A percentile compares a stretch with the other conserved stretches of the same genome.
phyloP scores from a whole-genome alignment of 1,140 invertebrate genomes.

The Pseudobourletiella spinata region DNA sequence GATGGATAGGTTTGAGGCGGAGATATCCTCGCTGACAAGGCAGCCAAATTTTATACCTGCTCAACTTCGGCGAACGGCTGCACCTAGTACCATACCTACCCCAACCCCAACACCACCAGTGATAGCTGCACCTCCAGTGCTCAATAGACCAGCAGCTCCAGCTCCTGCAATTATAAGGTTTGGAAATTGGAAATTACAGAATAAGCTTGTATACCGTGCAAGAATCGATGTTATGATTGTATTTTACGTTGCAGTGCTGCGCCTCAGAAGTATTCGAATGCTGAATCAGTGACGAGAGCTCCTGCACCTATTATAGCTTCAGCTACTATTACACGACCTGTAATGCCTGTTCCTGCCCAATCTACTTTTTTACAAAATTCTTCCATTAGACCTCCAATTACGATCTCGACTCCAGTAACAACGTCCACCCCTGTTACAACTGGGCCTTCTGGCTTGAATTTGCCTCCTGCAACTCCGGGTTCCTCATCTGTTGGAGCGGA shows the following conservation, averaged over 20 bases:
- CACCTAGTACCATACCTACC: neutral
- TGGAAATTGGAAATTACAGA: neutral
- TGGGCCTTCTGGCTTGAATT: too few relatives aligned
- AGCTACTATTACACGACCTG: neutral
- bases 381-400: too few relatives aligned
- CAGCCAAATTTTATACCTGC: conserved; percentile 28
- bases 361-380: neutral
- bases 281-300: neutral
- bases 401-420: too few relatives aligned
- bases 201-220: too few relatives aligned
- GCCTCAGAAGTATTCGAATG: conserved; percentile 23
- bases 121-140: neutral
- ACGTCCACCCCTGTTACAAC: too few relatives aligned
- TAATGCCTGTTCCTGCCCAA: neutral
- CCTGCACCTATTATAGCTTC: neutral
- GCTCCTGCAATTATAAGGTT: conserved; percentile 28
- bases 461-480: too few relatives aligned
- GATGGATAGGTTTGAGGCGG: conserved; percentile 34
- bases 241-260: conserved; percentile 31
- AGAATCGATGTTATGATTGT: too few relatives aligned
- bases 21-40: conserved; percentile 27
- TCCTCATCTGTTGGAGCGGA: too few relatives aligned
- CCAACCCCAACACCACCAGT: neutral
- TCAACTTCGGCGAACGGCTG: conserved; percentile 14
- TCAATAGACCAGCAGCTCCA: conserved; percentile 14